Conservation (phyloP, 2,888 invertebrate species). For the Eupithecia tripunctaria region DNA sequence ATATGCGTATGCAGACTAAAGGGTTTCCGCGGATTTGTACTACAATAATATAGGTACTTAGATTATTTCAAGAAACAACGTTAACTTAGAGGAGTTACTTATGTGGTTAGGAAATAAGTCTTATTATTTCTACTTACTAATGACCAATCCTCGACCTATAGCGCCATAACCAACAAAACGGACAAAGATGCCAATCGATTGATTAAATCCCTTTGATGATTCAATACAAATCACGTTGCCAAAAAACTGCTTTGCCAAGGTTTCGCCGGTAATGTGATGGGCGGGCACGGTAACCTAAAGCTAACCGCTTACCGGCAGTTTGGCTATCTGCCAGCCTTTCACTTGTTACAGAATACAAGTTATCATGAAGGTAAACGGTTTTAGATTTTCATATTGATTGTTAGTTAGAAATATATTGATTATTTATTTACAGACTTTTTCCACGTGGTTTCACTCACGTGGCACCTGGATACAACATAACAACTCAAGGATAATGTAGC, state of each 20-base stretch:
- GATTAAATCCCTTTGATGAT: slow-evolving; percentile 6
- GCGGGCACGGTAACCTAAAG: slow-evolving; percentile 29
- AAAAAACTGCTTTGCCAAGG: slow-evolving; percentile 19
- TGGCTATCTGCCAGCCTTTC: slow-evolving; percentile 34
- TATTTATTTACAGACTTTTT: not conserved
- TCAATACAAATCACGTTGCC: slow-evolving; percentile 21
- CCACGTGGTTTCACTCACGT: not conserved
- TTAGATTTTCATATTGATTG: slow-evolving; percentile 24
- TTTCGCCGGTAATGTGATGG: slow-evolving; percentile 27
- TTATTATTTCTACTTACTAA: too few species aligned
- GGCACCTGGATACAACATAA: not conserved
- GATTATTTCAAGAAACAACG: too few species aligned
- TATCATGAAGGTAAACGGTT: slow-evolving; percentile 21
- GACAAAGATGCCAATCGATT: not conserved
- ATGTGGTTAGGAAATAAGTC: too few species aligned
- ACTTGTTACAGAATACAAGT: slow-evolving; percentile 34
- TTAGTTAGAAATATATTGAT: not conserved
- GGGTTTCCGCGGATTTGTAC: not conserved
- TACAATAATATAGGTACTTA: not conserved
- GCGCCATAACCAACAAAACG: not conserved
- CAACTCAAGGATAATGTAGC: not conserved
- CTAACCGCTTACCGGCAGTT: slow-evolving; percentile 36
- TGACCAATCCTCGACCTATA: too few species aligned
- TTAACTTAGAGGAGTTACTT: too few species aligned
- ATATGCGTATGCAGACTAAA: not conserved